Base-by-base conservation (phyloP, 2,113 vertebrate species). In the Pycnonotus jocosus region DNA sequence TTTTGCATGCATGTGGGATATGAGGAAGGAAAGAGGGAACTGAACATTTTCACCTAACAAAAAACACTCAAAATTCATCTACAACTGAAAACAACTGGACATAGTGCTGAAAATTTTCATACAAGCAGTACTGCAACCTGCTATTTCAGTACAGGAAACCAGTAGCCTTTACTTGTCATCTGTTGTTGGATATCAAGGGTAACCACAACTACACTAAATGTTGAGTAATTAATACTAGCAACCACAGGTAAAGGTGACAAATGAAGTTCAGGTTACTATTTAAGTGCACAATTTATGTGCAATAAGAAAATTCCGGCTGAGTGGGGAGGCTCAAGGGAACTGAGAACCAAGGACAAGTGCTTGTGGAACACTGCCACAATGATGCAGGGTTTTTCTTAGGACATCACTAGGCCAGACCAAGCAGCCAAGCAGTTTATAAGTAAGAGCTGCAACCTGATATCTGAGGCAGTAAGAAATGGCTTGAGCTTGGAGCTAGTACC, bases 331-430 rank as follows among this genome's bases (percentile, higher is more conserved):
- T 73, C 22, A 57, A 64, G 13, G 21, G n/a, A 65, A 40, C 50
- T 65, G 23, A 40, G 35, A 86, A 64, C 21, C 38, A 42, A 30
- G 0, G 3, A 28, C 0, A 0, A 73, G 37, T 18, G 10, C 11
- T 30, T 51, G 31, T 51, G 50, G 42, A 91, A 71, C 18, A 44
- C 17, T 50, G 27, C 31, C 56, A 69, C 20, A 21, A 8, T 27
- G 9, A 22, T 58, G 11, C 12, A 2, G 13, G 17, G 7, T 50
- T 30, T 35, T 69, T 74, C 33, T 61, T 27, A 19, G 15, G 25
- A 15, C 8, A 25, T 19, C 33, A 4, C 25, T 56, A 10, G 20
- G 44, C 12, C 70, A 79, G 24, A 78, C 6, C 35, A 92, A 42
- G 25, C 8, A 57, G n/a, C 6, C 23, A 61, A 38, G 28, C 11